Percentiles rank a stretch among this genome's conserved stretches.
These are phyloP conservation scores for Picathartes gymnocephalus DNA, from an alignment of 2,113 vertebrate genomes.

Conservation along the genomic window DNA sequence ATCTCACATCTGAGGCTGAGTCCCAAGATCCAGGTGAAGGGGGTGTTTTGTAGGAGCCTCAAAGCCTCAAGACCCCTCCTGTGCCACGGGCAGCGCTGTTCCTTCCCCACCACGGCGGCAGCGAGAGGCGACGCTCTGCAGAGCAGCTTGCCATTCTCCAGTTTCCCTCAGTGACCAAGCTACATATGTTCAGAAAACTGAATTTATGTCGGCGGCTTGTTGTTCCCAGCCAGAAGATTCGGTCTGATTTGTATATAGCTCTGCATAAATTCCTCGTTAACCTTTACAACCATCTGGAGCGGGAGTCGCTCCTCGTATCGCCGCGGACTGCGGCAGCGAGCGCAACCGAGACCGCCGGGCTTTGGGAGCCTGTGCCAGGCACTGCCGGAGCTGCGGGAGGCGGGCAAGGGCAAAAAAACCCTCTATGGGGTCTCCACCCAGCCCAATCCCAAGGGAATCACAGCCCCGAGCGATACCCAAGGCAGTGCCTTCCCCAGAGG, in stretches of 20 bases:
- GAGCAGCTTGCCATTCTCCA: conserved; percentile 51
- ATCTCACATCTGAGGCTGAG: not conserved
- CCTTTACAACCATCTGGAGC: conserved; percentile 63
- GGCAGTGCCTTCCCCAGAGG: not conserved
- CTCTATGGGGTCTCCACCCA: not conserved
- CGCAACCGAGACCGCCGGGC: not conserved
- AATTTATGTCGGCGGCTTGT: conserved; percentile 60
- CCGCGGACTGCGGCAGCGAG: not conserved
- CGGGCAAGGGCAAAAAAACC: not conserved
- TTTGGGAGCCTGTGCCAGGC: conserved; percentile 7
- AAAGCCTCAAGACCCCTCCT: not conserved
- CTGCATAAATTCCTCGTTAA: conserved; percentile 60
- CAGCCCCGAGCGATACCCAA: fast-evolving
- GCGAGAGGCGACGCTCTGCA: not conserved
- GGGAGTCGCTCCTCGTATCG: conserved; percentile 23
- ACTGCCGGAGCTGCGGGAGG: not conserved
- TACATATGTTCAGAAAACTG: conserved; percentile 61
- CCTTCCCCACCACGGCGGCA: fast-evolving
- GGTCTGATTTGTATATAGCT: conserved; percentile 53
- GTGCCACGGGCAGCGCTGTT: fast-evolving
- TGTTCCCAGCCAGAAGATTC: conserved; percentile 51
- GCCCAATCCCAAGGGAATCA: not conserved
- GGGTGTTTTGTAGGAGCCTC: not conserved
- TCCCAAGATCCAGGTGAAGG: fast-evolving
- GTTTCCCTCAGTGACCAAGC: conserved; percentile 59